These are phyloP conservation scores for Cygnus buccinator DNA, from an alignment of 2,113 vertebrate genomes.

Conservation along the genomic window DNA sequence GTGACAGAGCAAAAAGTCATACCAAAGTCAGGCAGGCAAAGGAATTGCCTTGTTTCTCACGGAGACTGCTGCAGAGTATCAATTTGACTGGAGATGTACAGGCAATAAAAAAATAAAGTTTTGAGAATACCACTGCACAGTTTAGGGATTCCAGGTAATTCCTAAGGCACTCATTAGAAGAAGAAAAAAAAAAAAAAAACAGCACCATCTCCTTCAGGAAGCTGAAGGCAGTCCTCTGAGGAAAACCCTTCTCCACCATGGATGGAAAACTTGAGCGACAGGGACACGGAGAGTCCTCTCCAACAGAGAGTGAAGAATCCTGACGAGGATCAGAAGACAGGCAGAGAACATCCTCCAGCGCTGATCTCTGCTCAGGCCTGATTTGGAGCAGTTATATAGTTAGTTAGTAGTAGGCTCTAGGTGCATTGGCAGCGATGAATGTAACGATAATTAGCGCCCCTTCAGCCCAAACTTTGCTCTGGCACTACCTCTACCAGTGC, in stretches of 20 bases:
- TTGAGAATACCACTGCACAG: not conserved
- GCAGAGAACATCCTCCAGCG: not conserved
- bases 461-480: not conserved
- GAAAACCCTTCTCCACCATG: not conserved
- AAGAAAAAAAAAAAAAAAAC: not conserved
- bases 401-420: not conserved
- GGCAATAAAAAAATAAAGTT: not conserved
- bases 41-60: not conserved
- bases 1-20: not conserved
- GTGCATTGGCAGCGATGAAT: not conserved
- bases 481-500: not conserved
- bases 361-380: not conserved
- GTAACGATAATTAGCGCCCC: not conserved
- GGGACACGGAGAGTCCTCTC: not conserved
- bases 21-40: not conserved
- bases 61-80: not conserved
- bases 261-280: not conserved
- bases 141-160: not conserved
- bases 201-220: not conserved
- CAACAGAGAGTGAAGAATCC: not conserved
- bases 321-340: accelerated
- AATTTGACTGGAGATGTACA: not conserved
- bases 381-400: not conserved
- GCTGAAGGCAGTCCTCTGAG: not conserved
- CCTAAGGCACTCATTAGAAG: not conserved